Evolutionary conservation across 2,888 invertebrate genomes (phyloP).

Genomic region (Eutolmus rufibarbis): DNA sequence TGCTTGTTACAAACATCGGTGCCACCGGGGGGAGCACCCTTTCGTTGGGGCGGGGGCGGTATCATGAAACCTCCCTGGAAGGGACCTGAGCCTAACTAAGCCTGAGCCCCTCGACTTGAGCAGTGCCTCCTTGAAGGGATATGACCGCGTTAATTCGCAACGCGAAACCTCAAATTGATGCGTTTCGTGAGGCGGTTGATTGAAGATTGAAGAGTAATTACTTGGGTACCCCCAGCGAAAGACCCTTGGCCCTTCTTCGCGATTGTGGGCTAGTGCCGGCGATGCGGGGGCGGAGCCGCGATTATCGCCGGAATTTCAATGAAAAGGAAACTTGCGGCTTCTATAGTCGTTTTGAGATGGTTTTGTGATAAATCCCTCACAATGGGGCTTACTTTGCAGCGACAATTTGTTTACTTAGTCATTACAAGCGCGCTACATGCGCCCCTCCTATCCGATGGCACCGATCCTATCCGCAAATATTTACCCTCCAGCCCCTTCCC

Average conservation of each 20-base stretch:
- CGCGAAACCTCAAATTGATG: slow-evolving; percentile 16
- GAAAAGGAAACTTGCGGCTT: slow-evolving; percentile 5
- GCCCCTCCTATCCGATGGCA: not conserved
- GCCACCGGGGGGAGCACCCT: not conserved
- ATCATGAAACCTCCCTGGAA: not conserved
- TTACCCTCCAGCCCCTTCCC: not conserved
- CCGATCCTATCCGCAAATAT: not conserved
- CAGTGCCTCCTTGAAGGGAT: not conserved
- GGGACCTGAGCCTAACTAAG: not conserved
- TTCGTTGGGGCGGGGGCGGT: not conserved
- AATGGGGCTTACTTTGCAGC: not conserved
- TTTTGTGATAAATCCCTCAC: slow-evolving; percentile 17
- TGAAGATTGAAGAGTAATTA: slow-evolving; percentile 23
- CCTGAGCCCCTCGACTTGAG: not conserved
- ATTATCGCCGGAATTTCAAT: not conserved
- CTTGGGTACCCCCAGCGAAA: not conserved
- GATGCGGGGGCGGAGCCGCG: not conserved
- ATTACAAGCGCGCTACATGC: slow-evolving; percentile 12
- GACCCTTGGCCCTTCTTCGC: not conserved
- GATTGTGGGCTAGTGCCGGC: not conserved
- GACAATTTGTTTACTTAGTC: slow-evolving; percentile 26
- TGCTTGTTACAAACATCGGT: not conserved
- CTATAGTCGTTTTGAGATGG: not conserved
- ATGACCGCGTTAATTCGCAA: not conserved
- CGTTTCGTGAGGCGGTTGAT: slow-evolving; percentile 8